phyloP scores from a whole-genome alignment of 1,140 invertebrate species.

The Mya arenaria region DNA sequence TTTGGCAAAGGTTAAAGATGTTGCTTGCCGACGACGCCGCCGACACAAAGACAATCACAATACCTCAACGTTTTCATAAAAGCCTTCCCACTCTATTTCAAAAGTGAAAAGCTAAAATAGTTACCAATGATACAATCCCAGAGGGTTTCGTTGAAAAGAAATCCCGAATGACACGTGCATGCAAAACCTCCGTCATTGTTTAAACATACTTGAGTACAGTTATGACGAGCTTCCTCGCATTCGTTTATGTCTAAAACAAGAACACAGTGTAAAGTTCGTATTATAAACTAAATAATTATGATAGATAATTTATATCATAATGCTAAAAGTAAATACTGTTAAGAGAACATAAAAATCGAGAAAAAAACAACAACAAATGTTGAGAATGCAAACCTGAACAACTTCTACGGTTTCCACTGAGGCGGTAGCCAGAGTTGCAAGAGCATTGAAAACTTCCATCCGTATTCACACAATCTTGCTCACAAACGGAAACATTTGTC shows the following conservation, averaged over 20 bases:
- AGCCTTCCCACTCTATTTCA: too few relatives aligned
- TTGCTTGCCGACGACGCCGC: neutral
- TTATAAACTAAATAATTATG: too few relatives aligned
- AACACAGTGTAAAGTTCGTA: too few relatives aligned
- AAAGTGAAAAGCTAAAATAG: neutral
- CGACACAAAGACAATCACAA: neutral
- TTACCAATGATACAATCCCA: neutral
- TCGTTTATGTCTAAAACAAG: slow-evolving; percentile 38
- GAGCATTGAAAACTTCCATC: neutral
- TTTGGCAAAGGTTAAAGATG: neutral
- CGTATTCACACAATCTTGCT: neutral
- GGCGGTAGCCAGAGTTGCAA: neutral
- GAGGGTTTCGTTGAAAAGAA: neutral
- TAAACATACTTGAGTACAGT: slow-evolving; percentile 13
- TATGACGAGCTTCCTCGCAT: slow-evolving; percentile 15
- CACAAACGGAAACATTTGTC: too few relatives aligned
- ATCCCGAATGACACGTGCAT: slow-evolving; percentile 1
- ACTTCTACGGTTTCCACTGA: too few relatives aligned
- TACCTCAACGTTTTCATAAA: too few relatives aligned
- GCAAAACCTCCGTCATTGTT: slow-evolving; percentile 3
- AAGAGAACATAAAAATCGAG: too few relatives aligned
- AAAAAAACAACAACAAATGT: too few relatives aligned
- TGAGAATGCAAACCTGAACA: too few relatives aligned
- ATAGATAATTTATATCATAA: too few relatives aligned
- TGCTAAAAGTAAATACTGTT: too few relatives aligned